Evolutionary conservation across 35 echinoderm and acorn worm genomes (phyloP).

Genomic region (Ptychodera flava): DNA sequence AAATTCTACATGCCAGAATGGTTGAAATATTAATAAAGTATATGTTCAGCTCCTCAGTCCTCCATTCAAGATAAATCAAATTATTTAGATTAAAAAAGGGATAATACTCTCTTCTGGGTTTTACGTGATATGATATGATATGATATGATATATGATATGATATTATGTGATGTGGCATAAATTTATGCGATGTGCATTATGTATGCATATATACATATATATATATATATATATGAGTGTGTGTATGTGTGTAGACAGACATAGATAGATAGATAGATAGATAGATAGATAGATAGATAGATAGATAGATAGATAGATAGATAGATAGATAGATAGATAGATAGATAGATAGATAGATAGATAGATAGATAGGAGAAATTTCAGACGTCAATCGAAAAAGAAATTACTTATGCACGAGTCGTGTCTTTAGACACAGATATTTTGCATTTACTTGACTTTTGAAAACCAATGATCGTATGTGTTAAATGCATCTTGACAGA

Average conservation of each 20-base stretch:
- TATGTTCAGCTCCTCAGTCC: too few species aligned
- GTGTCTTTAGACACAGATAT: not conserved
- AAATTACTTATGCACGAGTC: not conserved
- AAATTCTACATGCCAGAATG: too few species aligned
- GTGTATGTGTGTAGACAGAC: not conserved
- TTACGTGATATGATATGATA: too few species aligned
- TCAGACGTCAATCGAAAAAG: not conserved
- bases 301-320: not conserved
- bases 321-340: not conserved
- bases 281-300: not conserved
- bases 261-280: not conserved
- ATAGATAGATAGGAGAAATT: not conserved
- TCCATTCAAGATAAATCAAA: too few species aligned
- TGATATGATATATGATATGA: too few species aligned
- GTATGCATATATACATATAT: not conserved
- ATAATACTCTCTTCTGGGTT: too few species aligned
- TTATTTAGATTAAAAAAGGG: too few species aligned
- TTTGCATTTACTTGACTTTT: not conserved
- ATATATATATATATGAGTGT: not conserved
- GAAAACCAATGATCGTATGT: not conserved
- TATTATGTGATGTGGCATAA: too few species aligned
- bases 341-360: slow-evolving; percentile 2
- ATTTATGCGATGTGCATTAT: not conserved
- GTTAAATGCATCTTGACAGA: not conserved
- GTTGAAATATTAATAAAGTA: too few species aligned